phyloP scores from a whole-genome alignment of 2,888 invertebrate species.

The Himalopsyche kuldschensis region DNA sequence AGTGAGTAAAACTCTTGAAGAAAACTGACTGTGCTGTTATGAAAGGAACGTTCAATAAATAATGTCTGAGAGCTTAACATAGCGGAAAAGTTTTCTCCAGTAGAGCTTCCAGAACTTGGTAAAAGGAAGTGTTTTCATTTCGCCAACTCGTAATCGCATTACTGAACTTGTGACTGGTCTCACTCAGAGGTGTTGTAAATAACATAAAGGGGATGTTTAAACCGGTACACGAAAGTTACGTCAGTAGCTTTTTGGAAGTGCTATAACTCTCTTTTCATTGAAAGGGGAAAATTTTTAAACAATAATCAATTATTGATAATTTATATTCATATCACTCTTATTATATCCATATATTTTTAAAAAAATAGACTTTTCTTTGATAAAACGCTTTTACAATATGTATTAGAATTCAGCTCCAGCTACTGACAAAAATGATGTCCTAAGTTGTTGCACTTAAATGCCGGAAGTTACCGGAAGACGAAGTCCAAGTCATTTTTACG shows the following conservation, averaged over 20 bases:
- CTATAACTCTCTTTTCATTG: not conserved
- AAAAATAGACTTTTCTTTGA: no score
- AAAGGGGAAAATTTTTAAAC: no score
- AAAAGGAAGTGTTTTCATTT: conserved; percentile 15
- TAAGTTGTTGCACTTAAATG: no score
- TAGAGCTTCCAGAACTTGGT: not conserved
- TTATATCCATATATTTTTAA: no score
- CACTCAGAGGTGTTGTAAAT: not conserved
- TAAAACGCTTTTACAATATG: no score
- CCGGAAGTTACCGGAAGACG: no score
- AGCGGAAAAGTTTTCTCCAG: not conserved
- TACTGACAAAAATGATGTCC: no score
- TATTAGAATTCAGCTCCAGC: no score
- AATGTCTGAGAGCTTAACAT: not conserved
- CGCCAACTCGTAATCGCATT: conserved; percentile 14
- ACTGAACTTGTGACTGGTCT: conserved; percentile 5
- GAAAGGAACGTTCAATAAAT: not conserved
- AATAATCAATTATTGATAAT: no score
- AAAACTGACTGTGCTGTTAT: not conserved
- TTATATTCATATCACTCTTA: no score
- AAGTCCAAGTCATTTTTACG: no score
- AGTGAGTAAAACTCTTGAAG: not conserved
- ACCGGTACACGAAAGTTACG: not conserved
- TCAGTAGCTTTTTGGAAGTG: not conserved
- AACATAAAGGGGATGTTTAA: not conserved